These are phyloP conservation scores for Chrysomallon squamiferum DNA, from an alignment of 1,140 invertebrate genomes.

Conservation along the genomic window DNA sequence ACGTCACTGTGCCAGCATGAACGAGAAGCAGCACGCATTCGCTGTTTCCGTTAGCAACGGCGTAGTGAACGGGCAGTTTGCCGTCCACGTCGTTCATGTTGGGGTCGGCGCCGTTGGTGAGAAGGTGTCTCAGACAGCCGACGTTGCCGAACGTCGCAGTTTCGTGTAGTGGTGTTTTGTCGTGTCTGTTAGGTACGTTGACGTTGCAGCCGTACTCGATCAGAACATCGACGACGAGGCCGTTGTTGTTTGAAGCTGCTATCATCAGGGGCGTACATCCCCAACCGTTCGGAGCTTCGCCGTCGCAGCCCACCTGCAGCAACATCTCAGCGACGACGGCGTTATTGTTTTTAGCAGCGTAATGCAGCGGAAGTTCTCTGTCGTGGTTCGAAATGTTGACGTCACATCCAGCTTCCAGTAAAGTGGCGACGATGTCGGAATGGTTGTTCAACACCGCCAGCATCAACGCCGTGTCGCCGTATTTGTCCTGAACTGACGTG, in stretches of 20 bases:
- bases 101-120: too few relatives aligned
- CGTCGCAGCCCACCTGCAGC: conserved; percentile 4
- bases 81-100: too few relatives aligned
- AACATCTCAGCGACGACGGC: conserved; percentile 7
- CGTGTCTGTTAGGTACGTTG: neutral
- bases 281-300: conserved; percentile 12
- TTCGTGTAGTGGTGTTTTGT: neutral
- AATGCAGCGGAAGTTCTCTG: conserved; percentile 13
- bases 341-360: conserved; percentile 14
- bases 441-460: conserved; percentile 15
- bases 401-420: conserved; percentile 13
- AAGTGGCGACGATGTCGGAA: neutral
- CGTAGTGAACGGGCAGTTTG: too few relatives aligned
- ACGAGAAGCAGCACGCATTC: too few relatives aligned
- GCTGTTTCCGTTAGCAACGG: too few relatives aligned
- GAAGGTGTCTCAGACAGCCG: too few relatives aligned
- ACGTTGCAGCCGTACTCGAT: neutral
- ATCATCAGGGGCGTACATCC: conserved; percentile 4
- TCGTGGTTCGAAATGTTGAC: conserved; percentile 13
- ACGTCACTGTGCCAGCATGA: too few relatives aligned
- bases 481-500: conserved; percentile 7
- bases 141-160: neutral
- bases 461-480: conserved; percentile 26
- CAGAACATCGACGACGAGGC: neutral
- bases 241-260: neutral